Percentiles rank a stretch among this genome's conserved stretches.
These are phyloP conservation scores for Drosophila pachea DNA, from an alignment of 1,140 invertebrate species.

Conservation along the genomic window DNA sequence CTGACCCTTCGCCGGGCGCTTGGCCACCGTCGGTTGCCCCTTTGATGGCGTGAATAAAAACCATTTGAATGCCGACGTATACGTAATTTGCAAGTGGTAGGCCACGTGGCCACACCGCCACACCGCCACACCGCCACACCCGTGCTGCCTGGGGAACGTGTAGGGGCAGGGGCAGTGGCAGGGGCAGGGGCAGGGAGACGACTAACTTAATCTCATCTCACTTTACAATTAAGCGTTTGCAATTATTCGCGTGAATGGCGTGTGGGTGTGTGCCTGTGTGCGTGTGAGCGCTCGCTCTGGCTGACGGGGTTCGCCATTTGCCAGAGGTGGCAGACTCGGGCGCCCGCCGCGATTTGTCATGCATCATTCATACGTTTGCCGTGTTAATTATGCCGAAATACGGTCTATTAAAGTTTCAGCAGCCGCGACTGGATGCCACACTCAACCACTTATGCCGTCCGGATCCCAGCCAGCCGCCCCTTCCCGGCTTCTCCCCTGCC, in stretches of 20 bases:
- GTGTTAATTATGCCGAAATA: conserved; percentile 76
- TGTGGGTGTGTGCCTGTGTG: not conserved
- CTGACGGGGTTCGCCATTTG: conserved; percentile 10
- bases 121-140: too few relatives aligned
- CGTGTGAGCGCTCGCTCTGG: not conserved
- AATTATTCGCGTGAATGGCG: conserved; percentile 54
- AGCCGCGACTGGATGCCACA: conserved; percentile 30
- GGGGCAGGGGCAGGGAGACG: not conserved
- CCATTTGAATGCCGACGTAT: not conserved
- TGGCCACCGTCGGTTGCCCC: too few relatives aligned
- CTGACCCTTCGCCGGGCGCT: not conserved
- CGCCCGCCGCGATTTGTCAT: conserved; percentile 48
- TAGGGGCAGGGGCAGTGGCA: too few relatives aligned
- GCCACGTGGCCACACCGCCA: too few relatives aligned
- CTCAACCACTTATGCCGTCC: conserved; percentile 11
- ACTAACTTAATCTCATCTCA: conserved; percentile 57
- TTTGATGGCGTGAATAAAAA: not conserved
- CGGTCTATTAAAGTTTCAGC: conserved; percentile 74
- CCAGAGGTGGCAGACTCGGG: conserved; percentile 15
- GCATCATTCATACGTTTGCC: conserved; percentile 69
- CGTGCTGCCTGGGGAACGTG: not conserved
- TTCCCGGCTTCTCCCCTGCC: too few relatives aligned
- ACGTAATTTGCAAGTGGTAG: conserved; percentile 1
- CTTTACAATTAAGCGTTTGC: conserved; percentile 67
- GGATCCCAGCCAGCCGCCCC: not conserved